Conservation (phyloP, 2,888 invertebrate species). For the Dicroscelio sp. region DNA sequence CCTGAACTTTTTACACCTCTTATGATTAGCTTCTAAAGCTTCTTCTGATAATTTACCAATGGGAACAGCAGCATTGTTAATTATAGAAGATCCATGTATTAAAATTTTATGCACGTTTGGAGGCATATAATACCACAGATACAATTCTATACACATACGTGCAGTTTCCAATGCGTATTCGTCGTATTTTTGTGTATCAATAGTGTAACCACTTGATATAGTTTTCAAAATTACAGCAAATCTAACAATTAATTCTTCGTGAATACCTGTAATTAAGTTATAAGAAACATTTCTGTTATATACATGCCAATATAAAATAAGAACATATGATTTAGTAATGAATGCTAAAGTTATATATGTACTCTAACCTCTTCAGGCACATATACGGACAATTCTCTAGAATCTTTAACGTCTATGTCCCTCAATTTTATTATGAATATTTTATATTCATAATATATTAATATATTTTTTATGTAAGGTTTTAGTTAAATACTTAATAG, state of each 20-base stretch:
- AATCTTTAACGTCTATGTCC: too few species aligned
- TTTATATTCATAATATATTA: too few species aligned
- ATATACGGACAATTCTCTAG: too few species aligned
- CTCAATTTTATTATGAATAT: too few species aligned
- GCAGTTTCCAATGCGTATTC: not conserved
- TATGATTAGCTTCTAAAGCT: not conserved
- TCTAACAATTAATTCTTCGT: not conserved
- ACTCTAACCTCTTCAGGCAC: too few species aligned
- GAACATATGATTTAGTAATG: too few species aligned
- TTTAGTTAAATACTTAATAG: too few species aligned
- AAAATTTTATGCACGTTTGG: slow-evolving; percentile 17
- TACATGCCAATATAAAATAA: too few species aligned
- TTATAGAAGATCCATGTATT: slow-evolving; percentile 13
- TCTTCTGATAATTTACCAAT: slow-evolving; percentile 12
- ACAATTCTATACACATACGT: not conserved
- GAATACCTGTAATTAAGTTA: slow-evolving; percentile 36
- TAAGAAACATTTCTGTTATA: too few species aligned
- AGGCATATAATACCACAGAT: not conserved
- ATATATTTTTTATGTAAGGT: too few species aligned
- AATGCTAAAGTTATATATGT: too few species aligned
- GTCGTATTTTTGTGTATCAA: not conserved
- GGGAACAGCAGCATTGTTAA: slow-evolving; percentile 10
- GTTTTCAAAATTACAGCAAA: slow-evolving; percentile 17
- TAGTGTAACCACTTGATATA: slow-evolving; percentile 5
- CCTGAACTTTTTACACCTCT: not conserved